These are phyloP conservation scores for Tetramorium parvispinum DNA, from an alignment of 1,140 invertebrate genomes.

Conservation along the genomic window DNA sequence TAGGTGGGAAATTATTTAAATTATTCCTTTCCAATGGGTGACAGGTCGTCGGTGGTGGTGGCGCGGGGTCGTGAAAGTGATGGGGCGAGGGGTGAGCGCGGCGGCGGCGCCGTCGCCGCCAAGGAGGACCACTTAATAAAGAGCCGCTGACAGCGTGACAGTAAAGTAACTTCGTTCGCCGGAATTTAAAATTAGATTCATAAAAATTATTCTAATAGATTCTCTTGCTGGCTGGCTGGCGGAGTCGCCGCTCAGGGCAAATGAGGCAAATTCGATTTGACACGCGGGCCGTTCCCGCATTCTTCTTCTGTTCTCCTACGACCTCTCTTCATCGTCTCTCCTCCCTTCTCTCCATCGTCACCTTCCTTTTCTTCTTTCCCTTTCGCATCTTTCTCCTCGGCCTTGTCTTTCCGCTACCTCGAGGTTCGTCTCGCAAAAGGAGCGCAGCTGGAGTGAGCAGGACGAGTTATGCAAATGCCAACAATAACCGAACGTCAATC, in stretches of 20 bases:
- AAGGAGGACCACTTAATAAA: constrained; percentile 80
- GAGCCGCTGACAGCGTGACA: constrained; percentile 81
- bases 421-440: constrained; percentile 59
- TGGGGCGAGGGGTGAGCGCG: constrained; percentile 10
- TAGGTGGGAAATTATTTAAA: constrained; percentile 75
- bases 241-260: constrained; percentile 76
- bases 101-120: constrained; percentile 41
- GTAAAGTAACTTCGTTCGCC: constrained; percentile 81
- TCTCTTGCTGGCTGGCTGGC: constrained; percentile 76
- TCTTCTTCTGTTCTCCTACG: constrained; percentile 69
- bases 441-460: constrained; percentile 46
- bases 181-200: constrained; percentile 86
- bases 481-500: constrained; percentile 85
- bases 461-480: constrained; percentile 83
- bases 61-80: neutral
- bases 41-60: constrained; percentile 61
- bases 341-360: neutral
- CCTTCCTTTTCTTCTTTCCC: constrained; percentile 3
- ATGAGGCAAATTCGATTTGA: constrained; percentile 86
- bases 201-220: constrained; percentile 86
- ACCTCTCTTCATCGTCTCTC: constrained; percentile 55
- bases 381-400: constrained; percentile 31
- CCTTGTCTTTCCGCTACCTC: constrained; percentile 72
- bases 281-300: constrained; percentile 78
- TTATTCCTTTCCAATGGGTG: constrained; percentile 76